phyloP scores from a whole-genome alignment of 2,888 invertebrate species.

The Tolmerus cingulatus region DNA sequence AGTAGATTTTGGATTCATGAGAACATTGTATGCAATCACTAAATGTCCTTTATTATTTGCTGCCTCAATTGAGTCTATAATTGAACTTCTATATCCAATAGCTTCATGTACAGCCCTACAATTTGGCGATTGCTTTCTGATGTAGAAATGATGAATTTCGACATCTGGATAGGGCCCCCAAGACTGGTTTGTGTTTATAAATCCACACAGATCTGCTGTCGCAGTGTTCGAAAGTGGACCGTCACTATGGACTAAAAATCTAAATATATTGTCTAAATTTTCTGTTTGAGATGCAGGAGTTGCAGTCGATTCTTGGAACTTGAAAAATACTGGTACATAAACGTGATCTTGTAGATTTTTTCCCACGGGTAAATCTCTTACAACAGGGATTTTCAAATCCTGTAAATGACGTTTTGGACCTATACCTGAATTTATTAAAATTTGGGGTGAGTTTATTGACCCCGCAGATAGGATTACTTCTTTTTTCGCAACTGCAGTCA shows the following conservation, averaged over 20 bases:
- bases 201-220: constrained; percentile 66
- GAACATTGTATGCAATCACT: constrained; percentile 60
- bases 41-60: constrained; percentile 59
- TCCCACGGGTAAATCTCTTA: constrained; percentile 66
- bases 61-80: constrained; percentile 57
- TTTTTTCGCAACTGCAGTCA: constrained; percentile 49
- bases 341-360: constrained; percentile 83
- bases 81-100: constrained; percentile 57
- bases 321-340: constrained; percentile 62
- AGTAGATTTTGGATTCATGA: constrained; percentile 66
- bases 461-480: constrained; percentile 56
- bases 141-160: constrained; percentile 65
- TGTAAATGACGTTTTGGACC: constrained; percentile 52
- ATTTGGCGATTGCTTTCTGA: constrained; percentile 62
- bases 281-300: constrained; percentile 22
- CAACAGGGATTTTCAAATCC: constrained; percentile 49
- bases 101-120: constrained; percentile 57
- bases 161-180: constrained; percentile 68
- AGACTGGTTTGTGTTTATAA: constrained; percentile 66
- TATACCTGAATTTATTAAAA: constrained; percentile 55
- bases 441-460: constrained; percentile 53
- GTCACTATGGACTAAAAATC: constrained; percentile 63
- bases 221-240: constrained; percentile 63
- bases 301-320: constrained; percentile 58
- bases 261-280: constrained; percentile 53